phyloP scores from a whole-genome alignment of 2,113 vertebrate genomes.

The Boulengeromyrus knoepffleri region DNA sequence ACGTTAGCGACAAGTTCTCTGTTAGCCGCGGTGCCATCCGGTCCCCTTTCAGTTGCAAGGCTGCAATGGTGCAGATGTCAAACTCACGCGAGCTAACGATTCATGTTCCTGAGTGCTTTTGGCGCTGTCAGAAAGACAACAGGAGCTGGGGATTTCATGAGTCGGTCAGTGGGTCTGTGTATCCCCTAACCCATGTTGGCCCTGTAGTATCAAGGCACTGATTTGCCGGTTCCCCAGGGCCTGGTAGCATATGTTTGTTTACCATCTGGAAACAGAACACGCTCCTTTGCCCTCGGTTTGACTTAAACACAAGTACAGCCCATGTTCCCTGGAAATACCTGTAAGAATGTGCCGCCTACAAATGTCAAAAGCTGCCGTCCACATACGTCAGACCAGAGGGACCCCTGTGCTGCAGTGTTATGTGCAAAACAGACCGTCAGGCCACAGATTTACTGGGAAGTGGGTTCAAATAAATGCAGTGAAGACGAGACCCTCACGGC shows the following conservation, averaged over 20 bases:
- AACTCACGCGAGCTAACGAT: background rate
- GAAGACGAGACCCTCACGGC: background rate
- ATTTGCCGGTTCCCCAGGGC: background rate
- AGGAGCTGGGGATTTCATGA: background rate
- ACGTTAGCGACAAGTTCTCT: background rate
- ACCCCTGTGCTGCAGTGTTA: background rate
- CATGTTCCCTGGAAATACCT: background rate
- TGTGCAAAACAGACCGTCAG: background rate
- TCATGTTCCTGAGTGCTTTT: background rate
- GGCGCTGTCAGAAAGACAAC: background rate
- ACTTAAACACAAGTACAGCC: background rate
- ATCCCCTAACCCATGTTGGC: background rate
- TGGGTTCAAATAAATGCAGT: background rate
- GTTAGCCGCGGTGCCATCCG: background rate
- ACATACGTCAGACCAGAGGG: background rate
- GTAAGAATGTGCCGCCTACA: background rate
- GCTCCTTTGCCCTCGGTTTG: background rate
- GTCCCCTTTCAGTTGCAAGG: background rate
- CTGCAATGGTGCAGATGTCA: background rate
- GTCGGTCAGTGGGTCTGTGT: background rate
- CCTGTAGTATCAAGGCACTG: background rate
- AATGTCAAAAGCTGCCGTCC: background rate
- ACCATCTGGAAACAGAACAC: background rate
- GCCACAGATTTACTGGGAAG: background rate
- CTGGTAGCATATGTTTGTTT: background rate